phyloP scores from a whole-genome alignment of 1,140 invertebrate species.

The Listronotus oregonensis region DNA sequence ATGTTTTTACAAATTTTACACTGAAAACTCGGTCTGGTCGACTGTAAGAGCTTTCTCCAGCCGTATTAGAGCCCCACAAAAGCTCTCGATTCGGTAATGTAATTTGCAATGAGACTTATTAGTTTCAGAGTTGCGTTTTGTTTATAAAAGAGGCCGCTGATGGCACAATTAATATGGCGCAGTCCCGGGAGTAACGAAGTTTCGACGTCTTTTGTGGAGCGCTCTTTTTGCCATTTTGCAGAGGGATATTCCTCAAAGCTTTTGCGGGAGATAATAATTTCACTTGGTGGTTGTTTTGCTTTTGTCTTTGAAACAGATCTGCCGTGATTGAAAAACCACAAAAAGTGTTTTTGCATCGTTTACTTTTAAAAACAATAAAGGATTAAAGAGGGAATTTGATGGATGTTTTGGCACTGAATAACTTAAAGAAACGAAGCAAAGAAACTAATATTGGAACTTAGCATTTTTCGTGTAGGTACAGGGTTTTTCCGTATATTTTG shows the following conservation, averaged over 20 bases:
- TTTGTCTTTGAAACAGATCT: background rate
- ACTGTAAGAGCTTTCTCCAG: constrained; percentile 50
- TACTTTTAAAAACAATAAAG: too few species aligned
- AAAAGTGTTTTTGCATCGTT: too few species aligned
- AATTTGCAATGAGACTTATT: constrained; percentile 57
- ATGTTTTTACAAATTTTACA: background rate
- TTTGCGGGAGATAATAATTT: background rate
- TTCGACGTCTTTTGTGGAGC: constrained; percentile 6
- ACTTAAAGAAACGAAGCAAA: too few species aligned
- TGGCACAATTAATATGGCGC: constrained; percentile 45
- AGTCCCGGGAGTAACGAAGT: constrained; percentile 23
- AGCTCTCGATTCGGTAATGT: constrained; percentile 53
- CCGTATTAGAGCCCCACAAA: constrained; percentile 52
- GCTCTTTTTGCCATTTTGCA: background rate
- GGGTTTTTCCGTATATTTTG: too few species aligned
- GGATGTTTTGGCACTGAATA: too few species aligned
- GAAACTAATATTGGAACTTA: too few species aligned
- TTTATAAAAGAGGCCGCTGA: constrained; percentile 49
- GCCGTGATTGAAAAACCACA: too few species aligned
- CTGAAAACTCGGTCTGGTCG: constrained; percentile 10
- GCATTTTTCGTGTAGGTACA: too few species aligned
- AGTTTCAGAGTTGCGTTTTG: constrained; percentile 51
- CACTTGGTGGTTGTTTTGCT: background rate
- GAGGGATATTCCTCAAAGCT: background rate
- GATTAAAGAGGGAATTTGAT: too few species aligned